phyloP scores from a whole-genome alignment of 2,888 invertebrate species.

The Volucella inanis region DNA sequence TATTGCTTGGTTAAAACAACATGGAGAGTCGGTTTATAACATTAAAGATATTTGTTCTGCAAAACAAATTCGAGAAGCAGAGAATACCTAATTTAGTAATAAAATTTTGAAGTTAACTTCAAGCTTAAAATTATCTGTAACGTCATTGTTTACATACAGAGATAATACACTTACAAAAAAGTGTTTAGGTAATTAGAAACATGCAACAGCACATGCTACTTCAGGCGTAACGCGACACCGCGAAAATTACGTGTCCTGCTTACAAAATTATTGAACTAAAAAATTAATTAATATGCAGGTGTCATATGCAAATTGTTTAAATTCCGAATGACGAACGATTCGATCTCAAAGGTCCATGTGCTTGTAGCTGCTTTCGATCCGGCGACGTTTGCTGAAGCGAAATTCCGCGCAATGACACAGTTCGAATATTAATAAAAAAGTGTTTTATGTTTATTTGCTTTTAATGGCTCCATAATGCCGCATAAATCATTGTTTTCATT shows the following conservation, averaged over 20 bases:
- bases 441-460: conserved; percentile 78
- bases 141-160: conserved; percentile 4
- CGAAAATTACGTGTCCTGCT: conserved; percentile 55
- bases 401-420: conserved; percentile 73
- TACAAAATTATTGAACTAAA: conserved; percentile 57
- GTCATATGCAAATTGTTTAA: conserved; percentile 72
- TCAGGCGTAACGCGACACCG: conserved; percentile 36
- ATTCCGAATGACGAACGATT: conserved; percentile 71
- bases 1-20: no score
- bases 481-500: conserved; percentile 77
- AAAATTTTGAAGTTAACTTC: background rate
- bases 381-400: conserved; percentile 47
- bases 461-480: conserved; percentile 77
- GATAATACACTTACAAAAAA: no score
- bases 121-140: background rate
- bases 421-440: conserved; percentile 72
- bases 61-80: background rate
- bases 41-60: no score
- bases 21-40: no score
- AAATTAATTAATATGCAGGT: conserved; percentile 69
- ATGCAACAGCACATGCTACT: conserved; percentile 36
- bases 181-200: background rate
- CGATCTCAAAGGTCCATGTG: conserved; percentile 68
- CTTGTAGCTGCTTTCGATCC: conserved; percentile 60
- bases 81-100: background rate